A percentile compares a stretch with the other conserved stretches of the same genome.
Evolutionary conservation across 2,113 vertebrate genomes (phyloP).

Genomic region (Tachycineta bicolor): DNA sequence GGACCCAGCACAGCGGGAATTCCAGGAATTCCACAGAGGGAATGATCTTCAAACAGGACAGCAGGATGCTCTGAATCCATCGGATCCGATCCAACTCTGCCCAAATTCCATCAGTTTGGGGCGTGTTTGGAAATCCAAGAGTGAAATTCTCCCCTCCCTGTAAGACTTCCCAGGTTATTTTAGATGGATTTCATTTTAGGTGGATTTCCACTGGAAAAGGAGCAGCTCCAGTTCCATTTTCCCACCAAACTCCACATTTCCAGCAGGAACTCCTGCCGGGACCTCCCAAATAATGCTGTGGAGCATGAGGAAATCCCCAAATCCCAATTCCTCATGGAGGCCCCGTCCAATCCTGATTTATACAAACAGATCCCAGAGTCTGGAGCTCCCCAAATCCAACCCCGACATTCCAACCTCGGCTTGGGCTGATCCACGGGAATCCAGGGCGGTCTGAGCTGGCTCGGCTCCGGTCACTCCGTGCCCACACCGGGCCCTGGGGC

Average conservation of each 20-base stretch:
- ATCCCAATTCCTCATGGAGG: background rate
- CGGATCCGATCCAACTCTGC: background rate
- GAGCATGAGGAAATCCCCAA: background rate
- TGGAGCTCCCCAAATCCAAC: background rate
- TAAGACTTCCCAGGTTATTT: background rate
- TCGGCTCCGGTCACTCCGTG: background rate
- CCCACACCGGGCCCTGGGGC: too few relatives aligned
- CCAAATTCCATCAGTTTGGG: background rate
- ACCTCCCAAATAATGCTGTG: background rate
- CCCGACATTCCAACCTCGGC: background rate
- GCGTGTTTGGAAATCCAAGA: too few relatives aligned
- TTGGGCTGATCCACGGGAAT: background rate
- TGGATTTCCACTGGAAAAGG: background rate
- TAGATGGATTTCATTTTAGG: background rate
- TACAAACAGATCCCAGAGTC: background rate
- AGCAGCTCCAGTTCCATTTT: background rate
- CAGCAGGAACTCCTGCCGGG: background rate
- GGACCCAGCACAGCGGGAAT: accelerated
- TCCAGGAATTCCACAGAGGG: background rate
- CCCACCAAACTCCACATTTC: background rate
- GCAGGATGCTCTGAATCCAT: background rate
- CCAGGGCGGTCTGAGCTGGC: accelerated
- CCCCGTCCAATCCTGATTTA: too few relatives aligned
- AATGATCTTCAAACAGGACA: background rate
- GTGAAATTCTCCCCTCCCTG: background rate